These are phyloP conservation scores for Apodemia mormo DNA, from an alignment of 2,888 invertebrate genomes.

Conservation along the genomic window DNA sequence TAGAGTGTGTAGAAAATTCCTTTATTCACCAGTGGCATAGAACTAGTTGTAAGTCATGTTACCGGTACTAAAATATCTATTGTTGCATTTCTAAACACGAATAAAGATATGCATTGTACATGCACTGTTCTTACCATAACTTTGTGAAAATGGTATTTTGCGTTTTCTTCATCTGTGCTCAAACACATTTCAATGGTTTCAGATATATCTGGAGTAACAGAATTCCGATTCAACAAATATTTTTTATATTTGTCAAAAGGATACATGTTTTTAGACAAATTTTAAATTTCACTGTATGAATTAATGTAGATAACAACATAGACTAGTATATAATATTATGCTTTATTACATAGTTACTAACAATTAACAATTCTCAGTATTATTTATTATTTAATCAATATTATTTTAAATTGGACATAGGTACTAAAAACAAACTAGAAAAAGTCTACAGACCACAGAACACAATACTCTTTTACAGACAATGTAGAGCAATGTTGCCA, in stretches of 20 bases:
- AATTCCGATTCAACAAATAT: constrained; percentile 87
- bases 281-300: not conserved
- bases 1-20: too few relatives aligned
- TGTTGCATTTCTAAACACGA: not conserved
- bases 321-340: too few relatives aligned
- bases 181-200: constrained; percentile 59
- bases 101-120: not conserved
- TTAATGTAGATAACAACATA: not conserved
- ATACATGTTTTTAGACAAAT: constrained; percentile 29
- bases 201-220: constrained; percentile 44
- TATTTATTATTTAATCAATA: too few relatives aligned
- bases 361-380: too few relatives aligned
- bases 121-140: constrained; percentile 52
- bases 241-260: constrained; percentile 85
- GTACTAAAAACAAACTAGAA: too few relatives aligned
- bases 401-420: too few relatives aligned
- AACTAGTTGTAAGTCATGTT: not conserved
- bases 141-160: constrained; percentile 65
- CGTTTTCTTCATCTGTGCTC: constrained; percentile 52
- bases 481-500: too few relatives aligned
- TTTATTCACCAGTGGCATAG: too few relatives aligned
- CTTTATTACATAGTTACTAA: too few relatives aligned
- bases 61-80: not conserved
- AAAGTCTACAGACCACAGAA: too few relatives aligned
- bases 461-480: too few relatives aligned